Conservation (phyloP, 2,113 vertebrate species). For the Callithrix jacchus region DNA sequence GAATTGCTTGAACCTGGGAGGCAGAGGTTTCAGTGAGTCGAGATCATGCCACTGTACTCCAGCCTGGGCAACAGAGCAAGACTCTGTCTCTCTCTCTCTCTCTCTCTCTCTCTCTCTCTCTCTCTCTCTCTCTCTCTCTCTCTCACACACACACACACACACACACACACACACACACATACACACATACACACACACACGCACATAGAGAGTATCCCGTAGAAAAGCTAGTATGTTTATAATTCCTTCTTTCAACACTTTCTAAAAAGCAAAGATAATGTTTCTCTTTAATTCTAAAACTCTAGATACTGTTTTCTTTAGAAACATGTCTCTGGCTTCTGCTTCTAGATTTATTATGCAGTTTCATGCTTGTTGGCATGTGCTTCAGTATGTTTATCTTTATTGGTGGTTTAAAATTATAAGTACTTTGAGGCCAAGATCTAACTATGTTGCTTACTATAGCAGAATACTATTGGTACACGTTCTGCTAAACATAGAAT, state of each 20-base stretch:
- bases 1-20: too few species aligned
- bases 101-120: too few species aligned
- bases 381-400: constrained; percentile 46
- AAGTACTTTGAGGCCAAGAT: constrained; percentile 37
- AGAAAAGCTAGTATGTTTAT: neutral
- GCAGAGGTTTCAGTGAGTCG: too few species aligned
- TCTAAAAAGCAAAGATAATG: neutral
- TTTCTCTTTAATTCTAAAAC: constrained; percentile 37
- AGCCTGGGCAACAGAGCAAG: too few species aligned
- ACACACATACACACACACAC: too few species aligned
- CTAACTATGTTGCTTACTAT: constrained; percentile 50
- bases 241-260: neutral
- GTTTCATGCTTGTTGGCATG: constrained; percentile 22
- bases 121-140: too few species aligned
- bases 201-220: neutral
- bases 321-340: neutral
- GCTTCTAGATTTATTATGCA: constrained; percentile 27
- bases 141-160: too few species aligned
- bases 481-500: constrained; percentile 16
- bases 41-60: too few species aligned
- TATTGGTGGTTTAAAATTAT: constrained; percentile 65
- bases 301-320: neutral
- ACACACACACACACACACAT: too few species aligned
- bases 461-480: neutral
- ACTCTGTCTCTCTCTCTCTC: too few species aligned